Percentiles rank a stretch among this genome's conserved stretches.
These are phyloP conservation scores for Morone saxatilis DNA, from an alignment of 2,113 vertebrate genomes.

Conservation along the genomic window DNA sequence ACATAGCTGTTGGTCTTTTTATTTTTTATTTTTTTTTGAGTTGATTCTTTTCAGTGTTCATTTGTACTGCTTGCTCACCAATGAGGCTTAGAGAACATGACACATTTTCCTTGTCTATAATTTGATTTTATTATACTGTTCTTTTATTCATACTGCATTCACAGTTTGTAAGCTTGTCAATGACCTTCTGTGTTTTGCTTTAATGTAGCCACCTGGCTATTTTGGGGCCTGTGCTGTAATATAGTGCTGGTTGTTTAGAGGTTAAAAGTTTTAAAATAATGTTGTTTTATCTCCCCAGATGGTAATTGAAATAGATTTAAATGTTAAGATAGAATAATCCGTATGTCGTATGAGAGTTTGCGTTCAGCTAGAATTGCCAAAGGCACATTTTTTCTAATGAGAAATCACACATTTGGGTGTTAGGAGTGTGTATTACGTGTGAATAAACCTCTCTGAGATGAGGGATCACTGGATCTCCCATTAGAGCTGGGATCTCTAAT, in stretches of 20 bases:
- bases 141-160: slow-evolving; percentile 36
- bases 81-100: slow-evolving; percentile 51
- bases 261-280: not conserved
- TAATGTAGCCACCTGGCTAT: slow-evolving; percentile 27
- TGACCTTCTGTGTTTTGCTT: slow-evolving; percentile 53
- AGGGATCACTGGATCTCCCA: slow-evolving; percentile 48
- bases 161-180: slow-evolving; percentile 44
- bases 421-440: slow-evolving; percentile 27
- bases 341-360: not conserved
- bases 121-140: slow-evolving; percentile 21
- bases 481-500: slow-evolving; percentile 62
- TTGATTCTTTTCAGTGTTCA: slow-evolving; percentile 57
- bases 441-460: slow-evolving; percentile 29
- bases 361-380: not conserved
- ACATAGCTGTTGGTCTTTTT: slow-evolving; percentile 48
- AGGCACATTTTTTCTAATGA: not conserved
- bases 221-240: slow-evolving; percentile 22
- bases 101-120: slow-evolving; percentile 57
- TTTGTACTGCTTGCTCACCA: slow-evolving; percentile 72
- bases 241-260: slow-evolving; percentile 16
- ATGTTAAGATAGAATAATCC: not conserved
- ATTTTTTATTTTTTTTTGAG: slow-evolving; percentile 34
- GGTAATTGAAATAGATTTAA: not conserved
- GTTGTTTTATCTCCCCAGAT: not conserved
- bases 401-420: slow-evolving; percentile 20